These are phyloP conservation scores for Teleogryllus oceanicus DNA, from an alignment of 2,888 invertebrate species.

Conservation along the genomic window DNA sequence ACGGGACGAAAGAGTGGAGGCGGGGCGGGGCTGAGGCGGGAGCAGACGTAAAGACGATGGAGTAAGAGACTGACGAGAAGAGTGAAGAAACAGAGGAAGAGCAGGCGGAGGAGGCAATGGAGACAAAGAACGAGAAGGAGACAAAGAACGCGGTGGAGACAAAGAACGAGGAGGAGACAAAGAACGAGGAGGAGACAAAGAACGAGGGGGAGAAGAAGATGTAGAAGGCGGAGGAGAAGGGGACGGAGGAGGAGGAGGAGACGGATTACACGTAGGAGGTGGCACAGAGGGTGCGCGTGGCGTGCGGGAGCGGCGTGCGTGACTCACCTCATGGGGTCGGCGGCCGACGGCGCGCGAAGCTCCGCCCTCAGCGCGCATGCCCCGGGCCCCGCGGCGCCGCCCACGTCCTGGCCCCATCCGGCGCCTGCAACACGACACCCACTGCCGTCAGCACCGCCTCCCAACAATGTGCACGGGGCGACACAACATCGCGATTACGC, in stretches of 20 bases:
- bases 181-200: neutral
- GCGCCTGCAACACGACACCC: neutral
- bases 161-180: neutral
- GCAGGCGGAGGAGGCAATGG: neutral
- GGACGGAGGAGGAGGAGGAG: too few species aligned
- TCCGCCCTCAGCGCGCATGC: neutral
- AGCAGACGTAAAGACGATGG: neutral
- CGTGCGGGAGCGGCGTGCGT: neutral
- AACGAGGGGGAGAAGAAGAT: neutral
- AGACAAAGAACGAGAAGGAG: too few species aligned
- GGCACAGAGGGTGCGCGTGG: too few species aligned
- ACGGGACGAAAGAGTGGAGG: too few species aligned
- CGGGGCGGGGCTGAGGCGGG: neutral
- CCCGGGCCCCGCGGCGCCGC: neutral
- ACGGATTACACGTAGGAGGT: rapidly evolving
- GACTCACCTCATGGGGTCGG: neutral
- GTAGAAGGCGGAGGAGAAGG: neutral
- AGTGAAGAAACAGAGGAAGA: neutral
- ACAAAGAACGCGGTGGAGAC: neutral
- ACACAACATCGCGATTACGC: too few species aligned
- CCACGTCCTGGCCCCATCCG: neutral
- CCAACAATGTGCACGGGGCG: too few species aligned
- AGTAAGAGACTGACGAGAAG: neutral
- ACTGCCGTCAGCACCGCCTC: neutral
- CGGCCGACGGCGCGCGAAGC: neutral